Evolutionary conservation across 1,140 invertebrate species (phyloP).

Genomic region (Danaus melanippus): DNA sequence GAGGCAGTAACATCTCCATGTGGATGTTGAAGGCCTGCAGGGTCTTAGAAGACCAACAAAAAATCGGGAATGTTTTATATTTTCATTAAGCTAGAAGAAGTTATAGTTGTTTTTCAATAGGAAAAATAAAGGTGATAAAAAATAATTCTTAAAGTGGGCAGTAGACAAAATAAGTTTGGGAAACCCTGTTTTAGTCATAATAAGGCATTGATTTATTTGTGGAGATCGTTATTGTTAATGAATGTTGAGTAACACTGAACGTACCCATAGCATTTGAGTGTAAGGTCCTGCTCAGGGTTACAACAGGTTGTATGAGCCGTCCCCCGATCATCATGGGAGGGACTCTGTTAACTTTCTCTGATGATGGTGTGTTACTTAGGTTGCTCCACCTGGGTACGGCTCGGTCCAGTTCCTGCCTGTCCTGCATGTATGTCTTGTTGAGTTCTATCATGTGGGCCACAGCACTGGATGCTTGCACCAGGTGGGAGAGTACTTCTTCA

Average conservation of each 20-base stretch:
- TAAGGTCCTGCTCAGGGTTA: slow-evolving; percentile 43
- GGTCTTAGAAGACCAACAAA: too few species aligned
- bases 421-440: slow-evolving; percentile 45
- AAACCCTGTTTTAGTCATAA: too few species aligned
- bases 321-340: slow-evolving; percentile 49
- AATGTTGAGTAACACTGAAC: slow-evolving; percentile 8
- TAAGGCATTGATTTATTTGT: too few species aligned
- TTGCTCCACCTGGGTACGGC: slow-evolving; percentile 40
- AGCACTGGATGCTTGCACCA: slow-evolving; percentile 47
- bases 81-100: too few species aligned
- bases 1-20: too few species aligned
- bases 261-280: slow-evolving; percentile 34
- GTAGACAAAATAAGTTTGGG: too few species aligned
- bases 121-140: not conserved
- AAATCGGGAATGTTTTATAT: too few species aligned
- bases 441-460: slow-evolving; percentile 40
- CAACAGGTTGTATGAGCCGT: slow-evolving; percentile 51
- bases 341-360: slow-evolving; percentile 45
- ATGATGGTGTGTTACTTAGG: slow-evolving; percentile 30
- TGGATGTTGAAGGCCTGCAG: too few species aligned
- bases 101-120: too few species aligned
- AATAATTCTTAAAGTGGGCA: too few species aligned
- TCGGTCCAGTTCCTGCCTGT: slow-evolving; percentile 39
- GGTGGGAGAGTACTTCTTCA: slow-evolving; percentile 45
- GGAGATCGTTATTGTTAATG: too few species aligned